phyloP scores from a whole-genome alignment of 2,113 vertebrate species.

The Hyperopisus bebe region DNA sequence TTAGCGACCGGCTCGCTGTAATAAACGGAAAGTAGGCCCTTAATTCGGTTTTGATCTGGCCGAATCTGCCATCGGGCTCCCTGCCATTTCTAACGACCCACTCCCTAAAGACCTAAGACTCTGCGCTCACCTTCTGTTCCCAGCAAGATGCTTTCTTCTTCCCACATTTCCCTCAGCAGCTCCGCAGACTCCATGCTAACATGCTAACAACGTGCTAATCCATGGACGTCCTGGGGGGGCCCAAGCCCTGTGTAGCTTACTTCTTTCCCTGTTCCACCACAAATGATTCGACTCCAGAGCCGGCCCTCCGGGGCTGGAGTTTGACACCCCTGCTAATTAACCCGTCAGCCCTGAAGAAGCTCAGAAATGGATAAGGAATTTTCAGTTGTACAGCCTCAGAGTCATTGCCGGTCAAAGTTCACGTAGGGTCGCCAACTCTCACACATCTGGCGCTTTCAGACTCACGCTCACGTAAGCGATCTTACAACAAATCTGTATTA shows the following conservation, averaged over 20 bases:
- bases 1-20: not conserved
- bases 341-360: not conserved
- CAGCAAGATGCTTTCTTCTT: not conserved
- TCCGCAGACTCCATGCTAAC: not conserved
- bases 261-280: too few species aligned
- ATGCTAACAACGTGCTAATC: not conserved
- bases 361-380: not conserved
- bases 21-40: not conserved
- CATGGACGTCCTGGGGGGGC: not conserved
- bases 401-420: not conserved
- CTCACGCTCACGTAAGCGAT: too few species aligned
- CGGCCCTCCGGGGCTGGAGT: rapidly evolving
- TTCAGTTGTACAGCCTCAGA: not conserved
- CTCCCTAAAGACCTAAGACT: not conserved
- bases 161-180: not conserved
- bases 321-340: not conserved
- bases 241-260: too few species aligned
- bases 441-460: too few species aligned
- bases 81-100: not conserved
- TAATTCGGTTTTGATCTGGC: not conserved
- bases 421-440: not conserved
- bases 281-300: too few species aligned
- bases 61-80: not conserved
- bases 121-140: not conserved
- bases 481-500: too few species aligned